Evolutionary conservation across 2,797 vertebrate species (phyloP).

Genomic region (Pseudopleuronectes americanus): DNA sequence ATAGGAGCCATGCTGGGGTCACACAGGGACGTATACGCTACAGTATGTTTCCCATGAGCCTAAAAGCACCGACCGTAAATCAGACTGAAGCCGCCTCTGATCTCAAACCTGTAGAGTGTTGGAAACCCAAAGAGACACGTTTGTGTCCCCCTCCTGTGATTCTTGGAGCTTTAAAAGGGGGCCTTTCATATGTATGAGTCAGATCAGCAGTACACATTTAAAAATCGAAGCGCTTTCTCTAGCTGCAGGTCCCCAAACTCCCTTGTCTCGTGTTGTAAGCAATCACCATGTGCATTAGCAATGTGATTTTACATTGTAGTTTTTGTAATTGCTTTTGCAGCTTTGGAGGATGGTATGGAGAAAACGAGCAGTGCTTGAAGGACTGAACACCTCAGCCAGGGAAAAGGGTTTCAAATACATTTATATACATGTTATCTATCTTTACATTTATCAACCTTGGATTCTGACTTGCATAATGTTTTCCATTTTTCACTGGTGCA

Average conservation of each 20-base stretch:
- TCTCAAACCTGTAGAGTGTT: slow-evolving; percentile 72
- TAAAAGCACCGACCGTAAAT: slow-evolving; percentile 55
- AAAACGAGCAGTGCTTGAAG: slow-evolving; percentile 14
- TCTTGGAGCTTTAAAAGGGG: slow-evolving; percentile 67
- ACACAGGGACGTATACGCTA: slow-evolving; percentile 62
- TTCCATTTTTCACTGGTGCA: not conserved
- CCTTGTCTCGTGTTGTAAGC: slow-evolving; percentile 62
- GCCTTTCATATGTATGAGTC: slow-evolving; percentile 81
- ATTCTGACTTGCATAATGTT: not conserved
- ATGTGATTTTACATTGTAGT: slow-evolving; percentile 61
- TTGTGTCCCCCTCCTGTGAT: slow-evolving; percentile 59
- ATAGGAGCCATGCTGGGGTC: slow-evolving; percentile 76
- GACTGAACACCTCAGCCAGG: not conserved
- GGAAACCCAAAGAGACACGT: slow-evolving; percentile 64
- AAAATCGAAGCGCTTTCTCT: slow-evolving; percentile 77
- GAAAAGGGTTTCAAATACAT: not conserved
- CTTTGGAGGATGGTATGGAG: slow-evolving; percentile 5
- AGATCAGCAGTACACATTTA: slow-evolving; percentile 73
- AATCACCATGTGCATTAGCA: slow-evolving; percentile 74
- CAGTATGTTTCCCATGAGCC: slow-evolving; percentile 66
- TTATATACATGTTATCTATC: not conserved
- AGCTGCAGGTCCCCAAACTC: slow-evolving; percentile 52
- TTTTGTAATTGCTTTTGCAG: slow-evolving; percentile 55
- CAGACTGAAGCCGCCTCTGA: slow-evolving; percentile 71
- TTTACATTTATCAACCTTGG: not conserved